These are phyloP conservation scores for Scylla paramamosain DNA, from an alignment of 1,140 invertebrate genomes.

Conservation along the genomic window DNA sequence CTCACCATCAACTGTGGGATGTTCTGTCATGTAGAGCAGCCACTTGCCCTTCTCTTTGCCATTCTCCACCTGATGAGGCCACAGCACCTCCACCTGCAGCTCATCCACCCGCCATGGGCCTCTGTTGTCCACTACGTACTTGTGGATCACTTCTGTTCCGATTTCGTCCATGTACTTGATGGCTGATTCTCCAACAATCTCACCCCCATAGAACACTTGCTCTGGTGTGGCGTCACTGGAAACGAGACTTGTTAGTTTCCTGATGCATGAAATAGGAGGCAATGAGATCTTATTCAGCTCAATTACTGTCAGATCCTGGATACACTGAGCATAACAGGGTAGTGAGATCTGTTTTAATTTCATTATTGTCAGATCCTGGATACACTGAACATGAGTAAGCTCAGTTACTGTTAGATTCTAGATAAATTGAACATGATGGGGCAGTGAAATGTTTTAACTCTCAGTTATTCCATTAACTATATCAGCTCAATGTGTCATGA, in stretches of 20 bases:
- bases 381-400: too few species aligned
- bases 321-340: not conserved
- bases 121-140: slow-evolving; percentile 90
- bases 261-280: slow-evolving; percentile 39
- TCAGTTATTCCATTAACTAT: too few species aligned
- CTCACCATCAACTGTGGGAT: slow-evolving; percentile 83
- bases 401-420: too few species aligned
- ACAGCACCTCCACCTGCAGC: slow-evolving; percentile 90
- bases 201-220: slow-evolving; percentile 93
- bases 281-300: not conserved
- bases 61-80: slow-evolving; percentile 94
- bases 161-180: slow-evolving; percentile 92
- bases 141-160: slow-evolving; percentile 91
- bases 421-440: too few species aligned
- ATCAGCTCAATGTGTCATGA: too few species aligned
- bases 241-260: slow-evolving; percentile 81
- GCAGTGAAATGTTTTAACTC: too few species aligned
- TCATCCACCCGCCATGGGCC: slow-evolving; percentile 91
- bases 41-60: slow-evolving; percentile 90
- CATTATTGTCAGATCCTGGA: too few species aligned
- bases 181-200: slow-evolving; percentile 89
- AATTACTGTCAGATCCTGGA: not conserved
- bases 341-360: too few species aligned
- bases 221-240: slow-evolving; percentile 83
- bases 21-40: slow-evolving; percentile 92